Base-by-base conservation (phyloP, 1,140 invertebrate species). In the Eufriesea mexicana region DNA sequence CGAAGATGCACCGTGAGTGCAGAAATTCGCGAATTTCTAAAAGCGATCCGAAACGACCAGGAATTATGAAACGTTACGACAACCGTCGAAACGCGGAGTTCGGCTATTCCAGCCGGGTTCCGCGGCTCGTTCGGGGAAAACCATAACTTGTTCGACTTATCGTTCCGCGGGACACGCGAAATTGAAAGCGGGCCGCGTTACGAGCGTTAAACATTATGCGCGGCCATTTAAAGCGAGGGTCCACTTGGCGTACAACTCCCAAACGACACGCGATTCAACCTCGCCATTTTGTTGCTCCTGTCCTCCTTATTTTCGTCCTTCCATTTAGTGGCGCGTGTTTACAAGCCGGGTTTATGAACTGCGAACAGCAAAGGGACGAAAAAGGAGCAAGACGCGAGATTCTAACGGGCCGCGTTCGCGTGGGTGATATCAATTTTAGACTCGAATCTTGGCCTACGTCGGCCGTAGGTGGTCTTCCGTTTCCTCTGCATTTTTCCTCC, bases 231-330 rank as follows among this genome's bases (percentile, higher is more conserved):
- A 87, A 87, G 35, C 59, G 59, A 23, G 70, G 73, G 71, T 6
- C 20, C 55, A 59, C 62, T 83, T 79, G 61, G 55, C 68, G 82
- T 62, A 47, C 25, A 79, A 85, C 54, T 83, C 68, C 20, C 64
- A 83, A 23, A 83, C 86, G 86, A 85, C 79, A 49, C 77, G 81
- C 87, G 78, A 88, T 76, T 85, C 85, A 73, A 68, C 73, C 16
- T 35, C n/a, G 20, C 18, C 28, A 23, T 71, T 76, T 66, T 28
- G 72, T 61, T 51, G 35, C 64, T 72, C 25, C 42, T 64, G 54
- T 57, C 28, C n/a, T 42, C 28, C 54, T 55, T 70, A 23, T 35
- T 28, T 20, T 72, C 18, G 35, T 57, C 70, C 64, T 71, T 20
- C 64, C 78, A 67, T 62, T 49, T 75, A 61, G 14, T 23, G 47